Conservation (phyloP, 2,888 invertebrate genomes). For the Cephus rjabovi region DNA sequence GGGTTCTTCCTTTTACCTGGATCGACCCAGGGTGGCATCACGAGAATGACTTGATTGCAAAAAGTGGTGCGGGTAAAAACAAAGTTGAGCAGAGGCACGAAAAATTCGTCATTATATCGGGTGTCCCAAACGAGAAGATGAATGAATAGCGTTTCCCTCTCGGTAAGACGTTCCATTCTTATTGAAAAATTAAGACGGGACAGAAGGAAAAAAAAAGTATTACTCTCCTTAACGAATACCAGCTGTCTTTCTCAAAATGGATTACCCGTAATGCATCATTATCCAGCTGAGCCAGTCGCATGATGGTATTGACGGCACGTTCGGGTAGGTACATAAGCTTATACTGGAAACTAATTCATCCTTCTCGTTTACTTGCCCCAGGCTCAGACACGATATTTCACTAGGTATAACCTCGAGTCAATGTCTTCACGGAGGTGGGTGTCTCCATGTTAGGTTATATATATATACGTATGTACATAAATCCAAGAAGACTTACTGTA, state of each 20-base stretch:
- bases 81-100: slow-evolving; percentile 62
- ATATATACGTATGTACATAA: no score
- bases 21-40: slow-evolving; percentile 67
- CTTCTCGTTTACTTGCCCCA: slow-evolving; percentile 64
- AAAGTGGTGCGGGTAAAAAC: slow-evolving; percentile 70
- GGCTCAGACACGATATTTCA: slow-evolving; percentile 67
- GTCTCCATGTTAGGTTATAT: no score
- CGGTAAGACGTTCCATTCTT: slow-evolving; percentile 67
- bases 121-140: slow-evolving; percentile 72
- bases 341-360: slow-evolving; percentile 56
- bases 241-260: slow-evolving; percentile 17
- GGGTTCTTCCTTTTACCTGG: slow-evolving; percentile 53
- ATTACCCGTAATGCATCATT: slow-evolving; percentile 70
- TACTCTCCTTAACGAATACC: no score
- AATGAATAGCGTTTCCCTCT: slow-evolving; percentile 73
- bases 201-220: no score
- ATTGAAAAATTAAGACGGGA: neutral
- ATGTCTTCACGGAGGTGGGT: no score
- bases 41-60: slow-evolving; percentile 68
- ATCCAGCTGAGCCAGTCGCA: slow-evolving; percentile 73
- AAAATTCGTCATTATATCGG: slow-evolving; percentile 60
- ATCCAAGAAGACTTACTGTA: no score
- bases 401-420: slow-evolving; percentile 58
- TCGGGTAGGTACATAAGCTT: slow-evolving; percentile 68
- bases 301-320: slow-evolving; percentile 70